Evolutionary conservation across 2,888 invertebrate species (phyloP).

Genomic region (Macrosiphum euphorbiae): DNA sequence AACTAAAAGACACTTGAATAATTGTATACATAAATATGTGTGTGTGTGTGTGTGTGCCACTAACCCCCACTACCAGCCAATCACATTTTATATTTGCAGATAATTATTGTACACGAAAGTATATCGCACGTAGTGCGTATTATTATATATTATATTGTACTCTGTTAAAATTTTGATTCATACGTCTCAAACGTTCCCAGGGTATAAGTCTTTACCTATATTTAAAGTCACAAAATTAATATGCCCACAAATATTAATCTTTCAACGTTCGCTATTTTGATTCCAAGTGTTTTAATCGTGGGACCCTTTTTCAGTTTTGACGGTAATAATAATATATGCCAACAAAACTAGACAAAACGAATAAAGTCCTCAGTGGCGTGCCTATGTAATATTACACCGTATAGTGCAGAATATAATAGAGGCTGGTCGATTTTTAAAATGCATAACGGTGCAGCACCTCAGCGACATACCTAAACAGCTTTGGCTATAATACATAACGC

Average conservation of each 20-base stretch:
- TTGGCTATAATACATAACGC: neutral
- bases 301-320: neutral
- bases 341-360: neutral
- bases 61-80: neutral
- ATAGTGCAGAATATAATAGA: too few relatives aligned
- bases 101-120: neutral
- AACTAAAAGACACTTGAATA: neutral
- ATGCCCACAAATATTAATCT: neutral
- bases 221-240: neutral
- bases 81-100: neutral
- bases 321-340: neutral
- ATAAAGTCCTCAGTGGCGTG: neutral
- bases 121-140: neutral
- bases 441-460: neutral
- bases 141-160: neutral
- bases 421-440: neutral
- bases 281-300: neutral
- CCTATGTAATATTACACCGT: neutral
- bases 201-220: neutral
- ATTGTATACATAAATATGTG: neutral
- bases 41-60: neutral
- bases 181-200: neutral
- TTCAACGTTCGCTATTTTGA: neutral
- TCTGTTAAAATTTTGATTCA: neutral
- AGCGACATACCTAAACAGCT: neutral